Evolutionary conservation across 2,888 invertebrate species (phyloP).

Genomic region (Meteorus cinctellus): DNA sequence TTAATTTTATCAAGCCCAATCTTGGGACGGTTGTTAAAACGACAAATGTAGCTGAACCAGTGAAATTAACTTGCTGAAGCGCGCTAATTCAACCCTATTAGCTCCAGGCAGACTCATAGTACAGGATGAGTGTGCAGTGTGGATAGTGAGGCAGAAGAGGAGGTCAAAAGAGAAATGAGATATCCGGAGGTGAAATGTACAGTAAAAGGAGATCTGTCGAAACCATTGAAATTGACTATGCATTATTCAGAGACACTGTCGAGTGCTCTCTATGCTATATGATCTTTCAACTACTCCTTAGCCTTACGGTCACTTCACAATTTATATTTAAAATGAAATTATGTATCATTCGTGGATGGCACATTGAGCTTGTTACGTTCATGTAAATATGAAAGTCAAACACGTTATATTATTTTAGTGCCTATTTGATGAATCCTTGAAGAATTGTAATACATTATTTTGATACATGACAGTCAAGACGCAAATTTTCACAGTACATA

Average conservation of each 20-base stretch:
- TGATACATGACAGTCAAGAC: background rate
- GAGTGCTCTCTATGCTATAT: conserved; percentile 2
- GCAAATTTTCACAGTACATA: conserved; percentile 33
- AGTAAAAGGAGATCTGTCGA: conserved; percentile 15
- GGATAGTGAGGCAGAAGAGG: background rate
- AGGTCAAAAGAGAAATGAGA: conserved; percentile 25
- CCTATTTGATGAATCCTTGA: no score
- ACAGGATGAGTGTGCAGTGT: conserved; percentile 6
- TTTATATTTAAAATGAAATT: background rate
- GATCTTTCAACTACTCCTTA: background rate
- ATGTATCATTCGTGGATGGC: background rate
- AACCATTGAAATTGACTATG: conserved; percentile 11
- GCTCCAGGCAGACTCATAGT: conserved; percentile 23
- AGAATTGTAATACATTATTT: no score
- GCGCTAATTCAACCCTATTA: conserved; percentile 48
- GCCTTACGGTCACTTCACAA: background rate
- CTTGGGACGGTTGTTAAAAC: conserved; percentile 50
- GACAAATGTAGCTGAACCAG: conserved; percentile 54
- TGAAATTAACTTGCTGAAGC: conserved; percentile 51
- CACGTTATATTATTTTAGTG: background rate
- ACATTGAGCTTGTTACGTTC: no score
- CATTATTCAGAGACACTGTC: background rate
- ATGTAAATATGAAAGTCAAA: background rate
- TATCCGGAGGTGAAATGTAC: conserved; percentile 17
- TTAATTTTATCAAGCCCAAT: conserved; percentile 56